These are phyloP conservation scores for Charadrius vociferus DNA, from an alignment of 2,113 vertebrate genomes.

Conservation along the genomic window DNA sequence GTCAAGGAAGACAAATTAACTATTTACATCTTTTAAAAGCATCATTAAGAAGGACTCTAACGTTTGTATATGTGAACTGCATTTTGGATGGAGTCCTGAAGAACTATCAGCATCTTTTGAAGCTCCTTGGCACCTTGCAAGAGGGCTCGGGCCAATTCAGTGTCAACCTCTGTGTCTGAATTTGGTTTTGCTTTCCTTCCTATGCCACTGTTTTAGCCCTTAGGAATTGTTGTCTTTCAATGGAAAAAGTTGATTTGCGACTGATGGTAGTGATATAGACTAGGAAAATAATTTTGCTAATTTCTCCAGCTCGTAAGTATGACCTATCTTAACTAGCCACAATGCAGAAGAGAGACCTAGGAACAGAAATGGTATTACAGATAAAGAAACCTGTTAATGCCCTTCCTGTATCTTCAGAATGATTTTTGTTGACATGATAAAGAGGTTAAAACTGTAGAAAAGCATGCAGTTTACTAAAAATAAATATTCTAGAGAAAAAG, in stretches of 20 bases:
- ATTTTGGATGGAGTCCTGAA: background rate
- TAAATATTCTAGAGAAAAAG: background rate
- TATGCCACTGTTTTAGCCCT: background rate
- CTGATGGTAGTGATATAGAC: background rate
- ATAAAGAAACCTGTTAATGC: background rate
- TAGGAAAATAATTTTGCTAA: background rate
- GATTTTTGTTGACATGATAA: background rate
- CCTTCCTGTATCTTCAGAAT: background rate
- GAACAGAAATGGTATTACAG: background rate
- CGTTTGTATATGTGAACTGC: background rate
- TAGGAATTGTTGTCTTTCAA: background rate
- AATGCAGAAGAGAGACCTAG: background rate
- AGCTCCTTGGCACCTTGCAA: background rate
- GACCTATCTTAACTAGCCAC: background rate
- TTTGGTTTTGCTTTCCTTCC: background rate
- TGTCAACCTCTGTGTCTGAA: background rate
- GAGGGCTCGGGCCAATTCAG: background rate
- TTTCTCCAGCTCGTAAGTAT: background rate
- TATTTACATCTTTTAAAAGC: background rate
- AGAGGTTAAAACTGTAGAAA: background rate
- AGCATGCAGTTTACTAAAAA: background rate
- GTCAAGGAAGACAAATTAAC: background rate
- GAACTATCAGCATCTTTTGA: background rate
- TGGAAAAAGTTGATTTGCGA: background rate
- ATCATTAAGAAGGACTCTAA: background rate